Evolutionary conservation across 2,888 invertebrate species (phyloP), one percentile per base, ranked within the genome.

Genomic region (Frankliniella intonsa): DNA sequence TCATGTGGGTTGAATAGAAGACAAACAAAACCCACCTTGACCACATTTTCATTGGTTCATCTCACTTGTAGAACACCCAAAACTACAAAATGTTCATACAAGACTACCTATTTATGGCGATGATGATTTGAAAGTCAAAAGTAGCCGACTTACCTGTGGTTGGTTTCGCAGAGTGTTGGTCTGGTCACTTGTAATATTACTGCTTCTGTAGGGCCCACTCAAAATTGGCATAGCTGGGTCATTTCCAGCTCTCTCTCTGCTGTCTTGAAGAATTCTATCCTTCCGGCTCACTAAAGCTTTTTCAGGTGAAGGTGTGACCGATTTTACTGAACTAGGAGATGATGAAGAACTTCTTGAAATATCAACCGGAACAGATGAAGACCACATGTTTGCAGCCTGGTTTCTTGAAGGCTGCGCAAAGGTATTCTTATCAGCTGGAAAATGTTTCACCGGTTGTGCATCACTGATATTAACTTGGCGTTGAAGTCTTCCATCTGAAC

Each of bases 211-310:
- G 0, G 69, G 69, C 1, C 69, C 69, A 76, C 69, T 76, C 25
- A 76, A 76, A 25, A 25, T 76, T 25, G 69, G 69, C 69, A 76
- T 76, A 3, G 25, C 25, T 2, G 69, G 69, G 25, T 76, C 69
- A 22, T 76, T 76, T n/a, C 25, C 25, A 2, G 69, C 22, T 76
- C 69, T 25, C 12, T 76, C 69, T 76, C 69, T 76, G 12, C 25
- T 76, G 12, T 76, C 69, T 25, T 76, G 69, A 12, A 76, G 69
- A 22, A 76, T 76, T 76, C 69, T 22, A 22, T 76, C 69, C 25
- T 76, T 76, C 7, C 69, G 9, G 69, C 69, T 76, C 22, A 76
- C 69, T 25, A 76, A 25, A 25, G 69, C 69, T 76, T 76, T 76
- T 76, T 76, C 69, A 25, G 69, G 69, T 76, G 69, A 76, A 22